Conservation (phyloP, 1,140 invertebrate genomes). For the Phortica variegata region DNA sequence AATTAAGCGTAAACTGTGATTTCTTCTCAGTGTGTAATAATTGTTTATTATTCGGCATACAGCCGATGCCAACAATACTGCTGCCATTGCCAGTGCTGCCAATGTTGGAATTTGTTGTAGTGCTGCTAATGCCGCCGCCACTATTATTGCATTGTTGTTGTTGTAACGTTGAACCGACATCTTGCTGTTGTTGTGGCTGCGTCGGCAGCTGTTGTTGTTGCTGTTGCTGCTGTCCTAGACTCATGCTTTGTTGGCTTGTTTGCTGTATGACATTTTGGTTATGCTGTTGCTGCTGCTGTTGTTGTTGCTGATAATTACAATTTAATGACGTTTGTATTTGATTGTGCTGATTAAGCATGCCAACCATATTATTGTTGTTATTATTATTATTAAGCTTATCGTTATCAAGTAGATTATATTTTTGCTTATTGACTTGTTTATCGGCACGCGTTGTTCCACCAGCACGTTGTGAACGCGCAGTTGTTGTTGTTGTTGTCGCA, state of each 20-base stretch:
- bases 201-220: constrained; percentile 9
- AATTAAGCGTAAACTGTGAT: constrained; percentile 61
- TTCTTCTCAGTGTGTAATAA: constrained; percentile 53
- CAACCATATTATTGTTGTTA: constrained; percentile 42
- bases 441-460: constrained; percentile 36
- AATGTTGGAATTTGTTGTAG: constrained; percentile 2
- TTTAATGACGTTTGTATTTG: constrained; percentile 12
- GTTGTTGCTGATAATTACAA: constrained; percentile 13
- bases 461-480: constrained; percentile 39
- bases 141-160: constrained; percentile 1
- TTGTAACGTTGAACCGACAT: too few species aligned
- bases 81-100: constrained; percentile 13
- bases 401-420: constrained; percentile 46
- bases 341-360: constrained; percentile 23
- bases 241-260: too few species aligned
- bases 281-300: constrained; percentile 13
- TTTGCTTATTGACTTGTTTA: constrained; percentile 40
- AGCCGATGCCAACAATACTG: not conserved
- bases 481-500: constrained; percentile 24
- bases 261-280: constrained; percentile 13
- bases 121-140: too few species aligned
- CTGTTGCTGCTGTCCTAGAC: constrained; percentile 18
- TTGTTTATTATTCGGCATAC: constrained; percentile 49
- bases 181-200: not conserved
- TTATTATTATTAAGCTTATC: constrained; percentile 56